Evolutionary conservation across 2,113 vertebrate species (phyloP).

Genomic region (Peromyscus leucopus): DNA sequence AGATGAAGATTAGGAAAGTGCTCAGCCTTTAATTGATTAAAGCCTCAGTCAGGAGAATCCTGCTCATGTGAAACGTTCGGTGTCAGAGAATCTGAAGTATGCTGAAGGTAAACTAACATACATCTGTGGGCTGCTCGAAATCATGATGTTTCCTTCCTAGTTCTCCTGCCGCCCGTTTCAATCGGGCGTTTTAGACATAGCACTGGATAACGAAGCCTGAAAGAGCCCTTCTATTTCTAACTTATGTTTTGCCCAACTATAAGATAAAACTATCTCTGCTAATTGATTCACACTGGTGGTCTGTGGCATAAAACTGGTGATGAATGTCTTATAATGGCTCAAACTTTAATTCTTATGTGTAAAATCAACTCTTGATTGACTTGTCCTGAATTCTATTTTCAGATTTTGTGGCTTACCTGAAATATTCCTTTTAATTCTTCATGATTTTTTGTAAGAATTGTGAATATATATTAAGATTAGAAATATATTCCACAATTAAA

Average conservation of each 20-base stretch:
- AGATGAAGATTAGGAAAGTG: conserved; percentile 75
- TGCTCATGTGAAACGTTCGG: conserved; percentile 67
- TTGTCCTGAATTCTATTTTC: not conserved
- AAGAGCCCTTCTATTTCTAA: conserved; percentile 62
- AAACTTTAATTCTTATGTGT: conserved; percentile 46
- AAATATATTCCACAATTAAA: conserved; percentile 25
- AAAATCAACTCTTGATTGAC: conserved; percentile 12
- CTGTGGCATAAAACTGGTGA: conserved; percentile 52
- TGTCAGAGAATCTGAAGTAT: conserved; percentile 59
- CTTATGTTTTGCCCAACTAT: conserved; percentile 66
- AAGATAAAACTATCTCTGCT: conserved; percentile 61
- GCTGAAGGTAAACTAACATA: conserved; percentile 30
- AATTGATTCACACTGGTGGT: conserved; percentile 55
- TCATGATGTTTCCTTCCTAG: conserved; percentile 72
- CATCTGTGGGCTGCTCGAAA: conserved; percentile 62
- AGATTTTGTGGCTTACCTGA: conserved; percentile 50
- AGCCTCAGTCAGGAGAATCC: not conserved
- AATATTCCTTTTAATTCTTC: conserved; percentile 52
- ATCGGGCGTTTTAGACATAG: conserved; percentile 65
- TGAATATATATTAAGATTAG: not conserved
- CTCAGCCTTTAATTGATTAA: conserved; percentile 81
- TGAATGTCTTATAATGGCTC: not conserved
- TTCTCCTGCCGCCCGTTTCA: conserved; percentile 34
- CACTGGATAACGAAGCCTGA: conserved; percentile 46
- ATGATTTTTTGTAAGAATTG: conserved; percentile 10